phyloP scores from a whole-genome alignment of 2,888 invertebrate species.

The Leistus spinibarbis region DNA sequence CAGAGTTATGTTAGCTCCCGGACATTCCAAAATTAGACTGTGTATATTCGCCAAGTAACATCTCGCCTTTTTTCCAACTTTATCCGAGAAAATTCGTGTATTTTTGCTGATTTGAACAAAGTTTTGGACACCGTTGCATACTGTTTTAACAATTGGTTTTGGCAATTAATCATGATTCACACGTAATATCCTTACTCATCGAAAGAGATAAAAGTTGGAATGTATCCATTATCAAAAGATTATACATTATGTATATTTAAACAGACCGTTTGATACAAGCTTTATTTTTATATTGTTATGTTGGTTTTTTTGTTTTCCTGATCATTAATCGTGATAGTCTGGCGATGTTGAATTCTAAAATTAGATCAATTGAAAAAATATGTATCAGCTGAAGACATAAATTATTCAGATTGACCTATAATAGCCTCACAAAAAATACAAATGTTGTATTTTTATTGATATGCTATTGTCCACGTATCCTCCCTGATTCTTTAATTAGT shows the following conservation, averaged over 20 bases:
- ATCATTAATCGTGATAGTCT: not conserved
- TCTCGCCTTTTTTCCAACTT: not conserved
- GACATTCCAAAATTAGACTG: conserved; percentile 26
- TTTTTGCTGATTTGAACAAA: not conserved
- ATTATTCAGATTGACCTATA: not conserved
- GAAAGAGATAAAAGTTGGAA: not conserved
- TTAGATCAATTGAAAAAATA: not conserved
- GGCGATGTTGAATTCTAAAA: not conserved
- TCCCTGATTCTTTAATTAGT: no score
- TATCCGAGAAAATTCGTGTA: not conserved
- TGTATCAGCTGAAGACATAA: not conserved
- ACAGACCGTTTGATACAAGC: not conserved
- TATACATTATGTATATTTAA: not conserved
- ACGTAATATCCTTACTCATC: no score
- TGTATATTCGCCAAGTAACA: conserved; percentile 5
- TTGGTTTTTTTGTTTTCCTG: not conserved
- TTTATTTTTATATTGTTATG: not conserved
- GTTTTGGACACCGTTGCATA: not conserved
- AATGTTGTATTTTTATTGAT: no score
- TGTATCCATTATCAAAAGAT: not conserved
- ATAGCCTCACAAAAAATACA: not conserved
- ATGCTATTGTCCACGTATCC: no score
- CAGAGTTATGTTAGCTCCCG: conserved; percentile 23
- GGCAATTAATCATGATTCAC: not conserved
- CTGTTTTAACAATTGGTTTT: not conserved